Conservation (phyloP, 2,797 vertebrate genomes). For the Lepus townsendii region DNA sequence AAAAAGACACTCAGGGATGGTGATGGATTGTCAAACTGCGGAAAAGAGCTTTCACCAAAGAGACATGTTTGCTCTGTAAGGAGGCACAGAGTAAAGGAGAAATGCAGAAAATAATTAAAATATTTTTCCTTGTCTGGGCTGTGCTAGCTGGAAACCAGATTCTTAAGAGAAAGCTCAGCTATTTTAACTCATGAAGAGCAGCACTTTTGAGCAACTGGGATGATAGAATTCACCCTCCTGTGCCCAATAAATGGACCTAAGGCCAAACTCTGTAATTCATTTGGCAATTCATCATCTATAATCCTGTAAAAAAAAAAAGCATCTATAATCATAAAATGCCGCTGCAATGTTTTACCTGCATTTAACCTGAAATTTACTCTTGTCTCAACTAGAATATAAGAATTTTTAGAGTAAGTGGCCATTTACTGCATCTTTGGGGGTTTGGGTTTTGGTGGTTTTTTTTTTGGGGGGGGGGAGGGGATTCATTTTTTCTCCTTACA, state of each 20-base stretch:
- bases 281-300: conserved; percentile 60
- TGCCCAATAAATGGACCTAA: conserved; percentile 47
- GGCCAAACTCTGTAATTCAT: background rate
- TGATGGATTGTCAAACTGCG: conserved; percentile 80
- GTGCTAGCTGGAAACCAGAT: conserved; percentile 47
- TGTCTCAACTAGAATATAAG: background rate
- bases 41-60: conserved; percentile 76
- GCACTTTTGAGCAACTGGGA: background rate
- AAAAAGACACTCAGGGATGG: conserved; percentile 53
- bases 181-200: conserved; percentile 47
- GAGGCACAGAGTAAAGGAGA: conserved; percentile 59
- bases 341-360: conserved; percentile 52
- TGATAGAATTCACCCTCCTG: conserved; percentile 36
- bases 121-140: conserved; percentile 2
- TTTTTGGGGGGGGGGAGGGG: no score
- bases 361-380: conserved; percentile 50
- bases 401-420: background rate
- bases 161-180: conserved; percentile 43
- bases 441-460: no score
- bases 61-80: conserved; percentile 78
- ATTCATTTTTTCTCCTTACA: background rate
- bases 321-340: conserved; percentile 64
- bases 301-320: conserved; percentile 8
- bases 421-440: background rate
- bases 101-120: conserved; percentile 79